phyloP scores from a whole-genome alignment of 2,888 invertebrate genomes.

The Steinernema carpocapsae region DNA sequence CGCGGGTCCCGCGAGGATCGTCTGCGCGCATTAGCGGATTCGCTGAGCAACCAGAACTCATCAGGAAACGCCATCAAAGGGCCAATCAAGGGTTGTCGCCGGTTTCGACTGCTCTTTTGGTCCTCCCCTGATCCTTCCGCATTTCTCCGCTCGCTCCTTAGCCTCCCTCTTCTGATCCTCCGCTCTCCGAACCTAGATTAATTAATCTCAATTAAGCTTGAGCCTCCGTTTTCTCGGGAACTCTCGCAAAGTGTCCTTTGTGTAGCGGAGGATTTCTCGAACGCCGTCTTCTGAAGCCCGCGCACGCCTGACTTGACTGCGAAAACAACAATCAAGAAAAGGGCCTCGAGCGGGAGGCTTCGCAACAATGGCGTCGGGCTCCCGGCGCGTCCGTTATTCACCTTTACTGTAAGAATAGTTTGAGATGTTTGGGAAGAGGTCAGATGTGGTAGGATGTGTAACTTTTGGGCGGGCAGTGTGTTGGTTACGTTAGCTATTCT shows the following conservation, averaged over 20 bases:
- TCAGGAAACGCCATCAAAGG: conserved; percentile 24
- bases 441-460: too few relatives aligned
- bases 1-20: conserved; percentile 10
- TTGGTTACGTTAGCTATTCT: too few relatives aligned
- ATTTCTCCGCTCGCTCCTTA: neutral
- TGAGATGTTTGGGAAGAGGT: too few relatives aligned
- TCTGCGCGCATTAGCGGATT: conserved; percentile 12
- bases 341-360: neutral
- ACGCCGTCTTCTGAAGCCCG: neutral
- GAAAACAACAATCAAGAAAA: conserved; percentile 12
- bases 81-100: conserved; percentile 11
- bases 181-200: too few relatives aligned
- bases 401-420: neutral
- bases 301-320: conserved; percentile 1
- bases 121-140: neutral
- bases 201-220: too few relatives aligned
- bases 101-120: neutral
- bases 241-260: too few relatives aligned
- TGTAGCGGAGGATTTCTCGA: too few relatives aligned
- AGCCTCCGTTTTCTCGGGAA: too few relatives aligned
- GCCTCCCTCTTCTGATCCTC: too few relatives aligned
- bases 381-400: neutral
- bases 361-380: neutral
- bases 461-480: too few relatives aligned
- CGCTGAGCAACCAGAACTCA: neutral